Percentiles rank a stretch among this genome's conserved stretches.
Conservation (phyloP, 2,113 vertebrate species). For the Xiphorhynchus elegans region DNA sequence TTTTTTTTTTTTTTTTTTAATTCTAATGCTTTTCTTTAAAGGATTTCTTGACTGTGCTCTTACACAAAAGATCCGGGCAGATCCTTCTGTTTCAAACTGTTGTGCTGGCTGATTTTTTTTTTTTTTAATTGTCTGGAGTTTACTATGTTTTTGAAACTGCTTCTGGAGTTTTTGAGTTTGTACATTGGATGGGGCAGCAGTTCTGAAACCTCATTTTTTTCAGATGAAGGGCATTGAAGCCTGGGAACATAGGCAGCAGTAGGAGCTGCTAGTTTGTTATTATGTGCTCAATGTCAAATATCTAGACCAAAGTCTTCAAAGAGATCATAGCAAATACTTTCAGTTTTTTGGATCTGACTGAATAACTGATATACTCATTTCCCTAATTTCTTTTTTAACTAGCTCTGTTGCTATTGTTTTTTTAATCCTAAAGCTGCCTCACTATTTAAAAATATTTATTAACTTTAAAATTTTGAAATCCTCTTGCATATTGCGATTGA, state of each 20-base stretch:
- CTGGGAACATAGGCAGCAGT: not conserved
- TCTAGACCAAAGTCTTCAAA: not conserved
- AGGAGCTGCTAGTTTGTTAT: not conserved
- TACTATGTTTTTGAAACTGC: not conserved
- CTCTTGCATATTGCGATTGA: not conserved
- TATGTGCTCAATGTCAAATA: not conserved
- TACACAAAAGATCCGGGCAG: not conserved
- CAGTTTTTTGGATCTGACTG: not conserved
- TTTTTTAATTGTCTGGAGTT: not conserved
- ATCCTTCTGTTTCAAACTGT: not conserved
- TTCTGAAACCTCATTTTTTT: not conserved
- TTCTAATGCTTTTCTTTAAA: not conserved
- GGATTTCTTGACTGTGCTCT: not conserved
- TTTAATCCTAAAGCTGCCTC: not conserved
- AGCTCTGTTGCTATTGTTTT: not conserved
- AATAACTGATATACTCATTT: not conserved
- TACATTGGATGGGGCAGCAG: not conserved
- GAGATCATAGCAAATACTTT: not conserved
- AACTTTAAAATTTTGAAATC: not conserved
- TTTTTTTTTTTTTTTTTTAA: not conserved
- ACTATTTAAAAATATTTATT: conserved; percentile 17
- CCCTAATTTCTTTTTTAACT: not conserved
- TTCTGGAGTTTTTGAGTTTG: not conserved
- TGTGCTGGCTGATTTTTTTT: not conserved
- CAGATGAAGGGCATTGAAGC: not conserved